Conservation (phyloP, 1,140 invertebrate species). For the Diabrotica undecimpunctata region DNA sequence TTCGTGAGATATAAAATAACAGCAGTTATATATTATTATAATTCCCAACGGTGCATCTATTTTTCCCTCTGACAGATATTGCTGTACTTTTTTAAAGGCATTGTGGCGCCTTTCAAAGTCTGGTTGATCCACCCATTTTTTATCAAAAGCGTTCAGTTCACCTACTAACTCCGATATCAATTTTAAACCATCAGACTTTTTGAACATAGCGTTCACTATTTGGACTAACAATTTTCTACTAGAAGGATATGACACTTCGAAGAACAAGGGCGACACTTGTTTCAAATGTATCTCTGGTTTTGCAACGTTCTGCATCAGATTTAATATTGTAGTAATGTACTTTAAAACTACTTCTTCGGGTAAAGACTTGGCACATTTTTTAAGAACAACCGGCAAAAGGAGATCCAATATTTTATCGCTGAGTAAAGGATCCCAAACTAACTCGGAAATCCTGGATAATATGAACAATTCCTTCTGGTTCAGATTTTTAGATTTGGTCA, state of each 20-base stretch:
- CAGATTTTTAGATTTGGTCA: slow-evolving; percentile 56
- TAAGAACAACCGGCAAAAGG: slow-evolving; percentile 70
- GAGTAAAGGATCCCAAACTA: slow-evolving; percentile 61
- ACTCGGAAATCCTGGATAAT: slow-evolving; percentile 71
- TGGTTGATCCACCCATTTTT: slow-evolving; percentile 84
- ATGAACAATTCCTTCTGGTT: slow-evolving; percentile 73
- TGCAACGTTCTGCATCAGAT: slow-evolving; percentile 67
- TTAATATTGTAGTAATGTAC: slow-evolving; percentile 66
- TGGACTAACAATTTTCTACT: slow-evolving; percentile 64
- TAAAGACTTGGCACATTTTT: slow-evolving; percentile 51
- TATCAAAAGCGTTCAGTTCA: slow-evolving; percentile 83
- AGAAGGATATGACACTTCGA: slow-evolving; percentile 55
- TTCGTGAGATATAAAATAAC: slow-evolving; percentile 69
- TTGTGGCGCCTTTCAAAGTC: slow-evolving; percentile 80
- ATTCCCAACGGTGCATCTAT: slow-evolving; percentile 65
- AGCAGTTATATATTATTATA: slow-evolving; percentile 77
- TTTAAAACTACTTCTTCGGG: slow-evolving; percentile 61
- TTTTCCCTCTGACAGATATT: slow-evolving; percentile 53
- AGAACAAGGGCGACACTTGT: slow-evolving; percentile 63
- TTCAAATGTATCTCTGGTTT: slow-evolving; percentile 64
- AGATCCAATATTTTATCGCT: slow-evolving; percentile 67
- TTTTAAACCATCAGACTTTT: slow-evolving; percentile 45
- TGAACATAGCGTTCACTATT: slow-evolving; percentile 54
- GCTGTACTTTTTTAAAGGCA: slow-evolving; percentile 64
- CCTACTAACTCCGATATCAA: slow-evolving; percentile 50